Evolutionary conservation across 1,140 invertebrate genomes (phyloP), one percentile per base, ranked within the genome.

Genomic region (Contarinia nasturtii): DNA sequence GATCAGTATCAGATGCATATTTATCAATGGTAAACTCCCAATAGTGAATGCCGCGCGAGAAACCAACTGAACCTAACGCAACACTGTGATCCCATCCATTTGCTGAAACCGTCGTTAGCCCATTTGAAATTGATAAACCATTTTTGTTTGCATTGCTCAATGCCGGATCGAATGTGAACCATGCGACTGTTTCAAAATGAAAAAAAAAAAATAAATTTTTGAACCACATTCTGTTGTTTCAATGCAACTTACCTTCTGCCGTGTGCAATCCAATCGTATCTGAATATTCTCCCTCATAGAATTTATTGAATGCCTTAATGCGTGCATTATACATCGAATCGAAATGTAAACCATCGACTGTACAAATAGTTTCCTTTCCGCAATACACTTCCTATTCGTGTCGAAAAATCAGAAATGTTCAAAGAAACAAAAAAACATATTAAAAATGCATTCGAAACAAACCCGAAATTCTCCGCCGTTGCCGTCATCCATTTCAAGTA

Each of bases 331-430:
- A 98, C 61, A 94, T 74, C 42, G 87, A 93, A 68, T 96, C 89
- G 73, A 98, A 97, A 69, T 97, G 92, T 33, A 98, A 76, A 1
- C 94, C 94, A 67, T 97, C 92, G 33, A 98, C 87, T 4, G 92
- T 96, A 66, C 93, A 97, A 53, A 96, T 92, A 22, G 87, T 92
- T 64, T 98, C 92, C 52, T 85, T 80, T n/a, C 94, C 94, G 60
- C 89, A 91, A 64, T 97, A 98, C 40, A 98, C 93, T 67, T 97
- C 91, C 92, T 96, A 70, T 27, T 27, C 27, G 27, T 27, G 27
- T 27, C 10, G 10, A 27, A 27, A 27, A 27, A 27, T 27, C 4
- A 27, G 10, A 27, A 27, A 27, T n/a, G n/a, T n/a, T n/a, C n/a
- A n/a, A n/a, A n/a, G n/a, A n/a, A n/a, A n/a, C n/a, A n/a, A n/a